Conservation (phyloP, 2,113 vertebrate species). For the Picathartes gymnocephalus region DNA sequence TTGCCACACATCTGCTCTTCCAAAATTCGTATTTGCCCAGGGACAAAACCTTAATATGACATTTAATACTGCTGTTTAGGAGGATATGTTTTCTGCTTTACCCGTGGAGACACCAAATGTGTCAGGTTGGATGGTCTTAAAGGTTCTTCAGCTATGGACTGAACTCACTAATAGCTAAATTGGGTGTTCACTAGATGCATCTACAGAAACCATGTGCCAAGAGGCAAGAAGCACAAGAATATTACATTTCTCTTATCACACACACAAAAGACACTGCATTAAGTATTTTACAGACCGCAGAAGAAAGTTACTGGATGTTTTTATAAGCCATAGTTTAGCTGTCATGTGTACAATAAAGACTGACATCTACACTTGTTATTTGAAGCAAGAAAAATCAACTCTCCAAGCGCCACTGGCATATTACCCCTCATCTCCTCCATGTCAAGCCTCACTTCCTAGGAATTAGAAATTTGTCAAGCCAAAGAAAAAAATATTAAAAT, state of each 20-base stretch:
- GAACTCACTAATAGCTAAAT: not conserved
- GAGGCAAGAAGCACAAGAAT: not conserved
- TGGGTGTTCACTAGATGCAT: not conserved
- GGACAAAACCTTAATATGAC: fast-evolving
- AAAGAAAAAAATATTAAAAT: not conserved
- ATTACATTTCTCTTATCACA: not conserved
- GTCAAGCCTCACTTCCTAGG: not conserved
- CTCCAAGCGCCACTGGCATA: not conserved
- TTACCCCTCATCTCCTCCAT: too few relatives aligned
- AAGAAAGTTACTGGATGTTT: not conserved
- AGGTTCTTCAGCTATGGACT: not conserved
- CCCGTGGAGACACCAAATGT: not conserved
- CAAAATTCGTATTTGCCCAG: not conserved
- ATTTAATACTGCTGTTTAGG: not conserved
- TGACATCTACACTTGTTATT: not conserved
- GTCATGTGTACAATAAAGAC: not conserved
- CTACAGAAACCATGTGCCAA: not conserved
- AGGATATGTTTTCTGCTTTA: not conserved
- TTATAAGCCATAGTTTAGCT: not conserved
- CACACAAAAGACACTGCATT: not conserved
- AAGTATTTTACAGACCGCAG: not conserved
- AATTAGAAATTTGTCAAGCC: not conserved
- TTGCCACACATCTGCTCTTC: not conserved
- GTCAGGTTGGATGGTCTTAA: not conserved
- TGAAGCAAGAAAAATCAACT: not conserved